Evolutionary conservation across 2,113 vertebrate species (phyloP), one percentile per base, ranked within the genome.

Genomic region (Rhipidura dahli): DNA sequence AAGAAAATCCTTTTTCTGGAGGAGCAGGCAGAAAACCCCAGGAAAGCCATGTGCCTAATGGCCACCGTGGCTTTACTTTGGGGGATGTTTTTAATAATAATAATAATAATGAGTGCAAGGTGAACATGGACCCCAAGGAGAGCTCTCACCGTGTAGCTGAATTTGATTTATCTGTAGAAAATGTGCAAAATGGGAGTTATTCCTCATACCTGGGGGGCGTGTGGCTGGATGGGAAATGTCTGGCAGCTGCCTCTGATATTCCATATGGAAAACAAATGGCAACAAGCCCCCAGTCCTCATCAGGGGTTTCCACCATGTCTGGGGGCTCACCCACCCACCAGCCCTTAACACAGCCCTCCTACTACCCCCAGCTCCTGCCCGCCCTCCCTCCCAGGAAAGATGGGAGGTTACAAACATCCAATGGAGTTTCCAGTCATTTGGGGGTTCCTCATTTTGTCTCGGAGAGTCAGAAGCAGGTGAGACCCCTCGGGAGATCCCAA

Each of bases 141-240:
- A 53, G 28, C 40, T 92, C 88, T 64, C 45, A 7, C 18, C 83
- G 82, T 39, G 40, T 4, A 18, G 40, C 93, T 27, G 93, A 90
- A 7, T 93, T 21, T 31, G 77, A 91, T 79, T 91, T 87, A 22
- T 49, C 92, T 54, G 56, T 57, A 19, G 96, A 86, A 80, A 76
- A 77, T 2, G 2, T 40, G 33, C 90, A 92, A 7, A 95, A 81
- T 44, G 87, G 89, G 57, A 96, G 31, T 39, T 94, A 83, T 1
- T 85, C 87, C 3, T 86, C 50, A 0, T 76, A 63, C 83, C 87
- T 14, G 14, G 93, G 93, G 2, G 4, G 13, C 18, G 35, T 1
- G 0, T 97, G 96, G 97, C 83, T 97, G 65, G 95, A 97, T 61
- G 92, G 76, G 31, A 93, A 89, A 33, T 86, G 45, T 59, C 87